Base-by-base conservation (phyloP, 2,888 invertebrate species). In the Ophraella communa region DNA sequence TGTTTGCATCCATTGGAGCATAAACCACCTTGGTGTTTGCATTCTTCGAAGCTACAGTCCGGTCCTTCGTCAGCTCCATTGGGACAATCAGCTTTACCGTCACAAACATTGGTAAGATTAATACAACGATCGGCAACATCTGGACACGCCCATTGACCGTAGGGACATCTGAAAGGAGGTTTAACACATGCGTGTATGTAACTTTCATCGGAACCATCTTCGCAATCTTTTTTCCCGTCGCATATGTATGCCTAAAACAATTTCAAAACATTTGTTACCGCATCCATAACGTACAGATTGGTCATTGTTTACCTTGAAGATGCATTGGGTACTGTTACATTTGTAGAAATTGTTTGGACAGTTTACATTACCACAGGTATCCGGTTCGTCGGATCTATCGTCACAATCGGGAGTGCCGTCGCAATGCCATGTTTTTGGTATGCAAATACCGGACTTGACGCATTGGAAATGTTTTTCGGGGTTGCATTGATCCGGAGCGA, bases 61-160 rank as follows among this genome's bases (percentile, higher is more conserved):
- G 91, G 88, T 35, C 98, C 97, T 86, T 99, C 98, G 78, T 96
- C 96, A 0, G 90, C 89, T 0, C 94, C 95, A 77, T 95, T 95
- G 0, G 98, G 98, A 82, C 98, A 99, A 77, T 98, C 95, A 0
- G 86, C 82, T 35, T 89, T 91, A 4, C 88, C 90, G 80, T 99
- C 94, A 81, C 98, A 99, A 0, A 99, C 93, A 70, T 88, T 89
- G 0, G 93, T 92, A 11, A 91, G 83, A 77, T 96, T 95, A 51
- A 98, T 89, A 78, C 98, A 98, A 73, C 87, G 85, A 73, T 87
- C 90, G 0, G 91, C 87, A 0, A 93, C 87, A 0, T 88, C 92
- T 0, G 96, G 95, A 80, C 97, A 97, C 74, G 87, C 87, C 96
- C 96, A 97, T 76, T 94, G 89, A 1, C 88, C 88, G 0, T 88